Evolutionary conservation across 2,797 vertebrate genomes (phyloP), one percentile per base, ranked within the genome.

Genomic region (Nyctalus aviator): DNA sequence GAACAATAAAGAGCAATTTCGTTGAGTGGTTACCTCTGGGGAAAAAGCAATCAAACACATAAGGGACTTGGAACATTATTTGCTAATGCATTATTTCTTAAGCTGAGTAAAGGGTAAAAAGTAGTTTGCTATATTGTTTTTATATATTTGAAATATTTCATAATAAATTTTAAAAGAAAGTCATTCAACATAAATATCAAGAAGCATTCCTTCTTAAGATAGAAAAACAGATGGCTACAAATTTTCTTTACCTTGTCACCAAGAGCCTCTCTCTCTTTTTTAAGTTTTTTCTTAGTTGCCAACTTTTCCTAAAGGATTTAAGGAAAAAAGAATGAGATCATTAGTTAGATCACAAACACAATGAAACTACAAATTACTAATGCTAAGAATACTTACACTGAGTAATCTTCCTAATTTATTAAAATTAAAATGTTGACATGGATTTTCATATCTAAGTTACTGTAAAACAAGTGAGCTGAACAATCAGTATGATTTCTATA

Each of bases 191-290:
- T 30, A 79, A 88, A 14, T 78, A 66, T 15, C 25, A 89, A 17
- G 20, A 44, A 91, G 46, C 18, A 73, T 72, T 94, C 20, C 18
- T 78, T 57, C 89, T 46, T 55, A 83, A 95, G 66, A 90, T 4
- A 94, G 27, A 82, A 92, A 92, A 85, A 21, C 13, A 93, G 23
- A 62, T 55, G n/a, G 17, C 13, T 78, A 88, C 89, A 88, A 69
- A 17, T 37, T 84, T 73, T 50, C 77, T 97, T 98, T 98, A 99
- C 99, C 98, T 99, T 99, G 97, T 99, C 99, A 76, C 99, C 99
- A 72, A 99, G 98, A 55, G 99, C 99, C 92, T 99, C 98, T 93
- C 99, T 98, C 94, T 99, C 99, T 96, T 99, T 99, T 95, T 98
- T 99, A 95, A 97, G 99, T 96, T 99, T 99, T 95, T 99, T 99